These are phyloP conservation scores for Microctenopoma lineatum DNA, from an alignment of 2,797 vertebrate genomes.

Conservation along the genomic window DNA sequence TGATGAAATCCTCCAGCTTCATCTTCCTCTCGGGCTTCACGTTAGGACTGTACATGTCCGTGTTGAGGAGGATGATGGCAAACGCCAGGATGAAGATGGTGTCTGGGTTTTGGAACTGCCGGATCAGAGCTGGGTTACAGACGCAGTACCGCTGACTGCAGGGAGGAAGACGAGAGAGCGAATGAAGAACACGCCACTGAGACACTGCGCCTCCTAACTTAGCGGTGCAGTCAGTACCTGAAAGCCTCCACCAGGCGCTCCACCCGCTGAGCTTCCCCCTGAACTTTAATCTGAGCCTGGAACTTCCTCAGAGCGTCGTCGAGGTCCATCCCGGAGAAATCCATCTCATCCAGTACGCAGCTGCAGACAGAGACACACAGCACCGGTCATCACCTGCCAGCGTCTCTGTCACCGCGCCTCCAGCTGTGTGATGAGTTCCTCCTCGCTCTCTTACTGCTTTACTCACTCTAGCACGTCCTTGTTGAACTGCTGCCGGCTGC, in stretches of 20 bases:
- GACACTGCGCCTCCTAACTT: neutral
- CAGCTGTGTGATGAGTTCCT: no score
- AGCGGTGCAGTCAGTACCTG: constrained; percentile 81
- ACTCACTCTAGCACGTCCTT: constrained; percentile 94
- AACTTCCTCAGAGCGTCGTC: constrained; percentile 95
- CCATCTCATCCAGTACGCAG: constrained; percentile 96
- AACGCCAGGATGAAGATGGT: constrained; percentile 98
- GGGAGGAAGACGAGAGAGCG: constrained; percentile 7
- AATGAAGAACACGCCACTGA: neutral
- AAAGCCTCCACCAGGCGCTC: constrained; percentile 95
- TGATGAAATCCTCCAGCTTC: constrained; percentile 97
- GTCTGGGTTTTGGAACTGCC: constrained; percentile 96
- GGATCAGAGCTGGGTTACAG: constrained; percentile 94
- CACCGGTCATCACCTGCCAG: neutral
- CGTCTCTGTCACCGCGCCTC: no score
- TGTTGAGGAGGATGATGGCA: constrained; percentile 97
- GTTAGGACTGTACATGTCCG: constrained; percentile 97
- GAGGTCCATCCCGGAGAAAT: constrained; percentile 95
- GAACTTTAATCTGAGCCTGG: constrained; percentile 96
- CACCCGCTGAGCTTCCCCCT: constrained; percentile 96
- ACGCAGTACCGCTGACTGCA: constrained; percentile 94
- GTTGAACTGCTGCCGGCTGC: constrained; percentile 95
- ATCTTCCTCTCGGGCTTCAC: constrained; percentile 96
- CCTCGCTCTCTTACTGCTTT: no score
- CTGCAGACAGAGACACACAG: constrained; percentile 63